Evolutionary conservation across 2,888 invertebrate species (phyloP).

Genomic region (Griposia aprilina): DNA sequence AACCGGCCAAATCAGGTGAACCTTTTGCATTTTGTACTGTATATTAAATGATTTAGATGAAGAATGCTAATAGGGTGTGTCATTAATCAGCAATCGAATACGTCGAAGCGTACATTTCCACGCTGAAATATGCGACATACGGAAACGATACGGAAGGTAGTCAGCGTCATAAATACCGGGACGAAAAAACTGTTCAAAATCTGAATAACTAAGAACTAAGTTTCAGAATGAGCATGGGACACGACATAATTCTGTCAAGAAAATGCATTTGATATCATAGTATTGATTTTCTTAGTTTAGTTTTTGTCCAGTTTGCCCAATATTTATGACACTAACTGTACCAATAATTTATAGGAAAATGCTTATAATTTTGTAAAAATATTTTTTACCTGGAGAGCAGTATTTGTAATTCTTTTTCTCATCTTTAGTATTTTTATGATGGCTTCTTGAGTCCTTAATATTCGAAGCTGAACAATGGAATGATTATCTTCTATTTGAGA

Average conservation of each 20-base stretch:
- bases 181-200: conserved; percentile 1
- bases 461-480: conserved; percentile 98
- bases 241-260: neutral
- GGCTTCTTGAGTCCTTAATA: conserved; percentile 98
- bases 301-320: neutral
- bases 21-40: neutral
- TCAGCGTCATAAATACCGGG: neutral
- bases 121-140: neutral
- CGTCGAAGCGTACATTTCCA: neutral
- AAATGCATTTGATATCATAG: neutral
- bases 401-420: conserved; percentile 98
- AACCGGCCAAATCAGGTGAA: neutral
- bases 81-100: neutral
- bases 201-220: neutral
- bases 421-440: conserved; percentile 99
- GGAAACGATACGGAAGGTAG: neutral
- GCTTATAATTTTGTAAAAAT: neutral
- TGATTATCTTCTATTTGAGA: conserved; percentile 99
- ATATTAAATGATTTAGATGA: neutral
- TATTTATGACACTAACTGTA: neutral
- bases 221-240: neutral
- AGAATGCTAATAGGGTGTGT: neutral
- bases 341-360: neutral
- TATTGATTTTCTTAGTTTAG: neutral
- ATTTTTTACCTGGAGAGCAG: conserved; percentile 94